Evolutionary conservation across 2,113 vertebrate genomes (phyloP).

Genomic region (Microcebus griseorufus): DNA sequence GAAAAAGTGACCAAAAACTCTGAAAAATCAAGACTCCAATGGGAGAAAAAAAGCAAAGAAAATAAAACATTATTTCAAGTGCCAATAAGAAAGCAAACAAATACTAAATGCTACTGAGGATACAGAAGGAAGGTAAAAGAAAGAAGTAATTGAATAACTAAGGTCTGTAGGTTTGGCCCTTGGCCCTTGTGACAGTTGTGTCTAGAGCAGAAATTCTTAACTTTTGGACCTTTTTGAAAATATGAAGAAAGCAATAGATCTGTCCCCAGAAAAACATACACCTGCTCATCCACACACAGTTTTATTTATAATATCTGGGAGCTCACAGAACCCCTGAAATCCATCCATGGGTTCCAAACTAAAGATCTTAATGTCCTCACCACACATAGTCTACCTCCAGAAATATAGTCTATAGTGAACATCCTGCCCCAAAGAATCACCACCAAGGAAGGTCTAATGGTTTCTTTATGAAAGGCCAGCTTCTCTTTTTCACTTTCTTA

Average conservation of each 20-base stretch:
- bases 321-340: background rate
- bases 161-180: background rate
- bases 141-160: background rate
- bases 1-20: background rate
- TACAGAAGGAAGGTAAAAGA: background rate
- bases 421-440: background rate
- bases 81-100: slow-evolving; percentile 8
- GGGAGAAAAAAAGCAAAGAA: background rate
- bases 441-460: background rate
- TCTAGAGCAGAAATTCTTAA: slow-evolving; percentile 13
- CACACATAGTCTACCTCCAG: background rate
- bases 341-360: background rate
- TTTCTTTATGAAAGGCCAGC: background rate
- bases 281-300: background rate
- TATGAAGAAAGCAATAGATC: background rate
- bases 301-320: background rate
- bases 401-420: background rate
- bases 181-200: background rate
- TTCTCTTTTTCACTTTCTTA: background rate
- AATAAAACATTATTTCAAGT: background rate
- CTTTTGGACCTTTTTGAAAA: background rate
- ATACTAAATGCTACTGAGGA: background rate
- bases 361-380: background rate
- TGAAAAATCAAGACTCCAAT: background rate
- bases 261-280: background rate